phyloP scores from a whole-genome alignment of 2,113 vertebrate species.

The Solenodon paradoxus region DNA sequence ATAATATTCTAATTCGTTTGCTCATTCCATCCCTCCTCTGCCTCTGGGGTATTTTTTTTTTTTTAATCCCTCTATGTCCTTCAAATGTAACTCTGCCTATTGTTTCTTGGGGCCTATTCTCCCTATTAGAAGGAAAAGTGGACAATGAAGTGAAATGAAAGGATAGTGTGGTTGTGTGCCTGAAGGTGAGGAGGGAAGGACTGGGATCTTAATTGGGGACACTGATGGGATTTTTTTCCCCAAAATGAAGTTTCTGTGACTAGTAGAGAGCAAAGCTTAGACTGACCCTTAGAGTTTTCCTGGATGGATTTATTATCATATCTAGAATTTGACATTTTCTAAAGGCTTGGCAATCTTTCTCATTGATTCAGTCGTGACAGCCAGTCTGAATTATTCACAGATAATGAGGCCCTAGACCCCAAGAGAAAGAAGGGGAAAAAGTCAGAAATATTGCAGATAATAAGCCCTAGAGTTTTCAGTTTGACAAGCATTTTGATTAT shows the following conservation, averaged over 20 bases:
- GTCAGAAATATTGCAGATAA: not conserved
- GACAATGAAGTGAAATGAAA: not conserved
- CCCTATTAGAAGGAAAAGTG: not conserved
- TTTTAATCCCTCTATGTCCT: constrained; percentile 46
- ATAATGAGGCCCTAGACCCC: not conserved
- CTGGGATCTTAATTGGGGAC: not conserved
- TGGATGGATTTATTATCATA: not conserved
- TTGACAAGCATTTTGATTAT: not conserved
- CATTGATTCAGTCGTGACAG: not conserved
- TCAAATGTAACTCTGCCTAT: not conserved
- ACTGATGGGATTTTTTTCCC: not conserved
- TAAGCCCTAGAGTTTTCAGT: not conserved
- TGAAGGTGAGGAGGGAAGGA: not conserved
- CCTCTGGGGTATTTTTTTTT: not conserved
- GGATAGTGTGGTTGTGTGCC: not conserved
- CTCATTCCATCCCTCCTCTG: not conserved
- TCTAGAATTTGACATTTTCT: constrained; percentile 8
- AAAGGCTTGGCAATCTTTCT: not conserved
- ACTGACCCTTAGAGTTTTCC: not conserved
- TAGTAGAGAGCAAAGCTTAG: not conserved
- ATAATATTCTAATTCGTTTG: not conserved
- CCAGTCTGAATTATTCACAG: not conserved
- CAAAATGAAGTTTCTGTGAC: not conserved
- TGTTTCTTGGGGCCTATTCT: not conserved
- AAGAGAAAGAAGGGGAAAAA: not conserved